Conservation (phyloP, 2,888 invertebrate genomes). For the Pimpla rufipes region DNA sequence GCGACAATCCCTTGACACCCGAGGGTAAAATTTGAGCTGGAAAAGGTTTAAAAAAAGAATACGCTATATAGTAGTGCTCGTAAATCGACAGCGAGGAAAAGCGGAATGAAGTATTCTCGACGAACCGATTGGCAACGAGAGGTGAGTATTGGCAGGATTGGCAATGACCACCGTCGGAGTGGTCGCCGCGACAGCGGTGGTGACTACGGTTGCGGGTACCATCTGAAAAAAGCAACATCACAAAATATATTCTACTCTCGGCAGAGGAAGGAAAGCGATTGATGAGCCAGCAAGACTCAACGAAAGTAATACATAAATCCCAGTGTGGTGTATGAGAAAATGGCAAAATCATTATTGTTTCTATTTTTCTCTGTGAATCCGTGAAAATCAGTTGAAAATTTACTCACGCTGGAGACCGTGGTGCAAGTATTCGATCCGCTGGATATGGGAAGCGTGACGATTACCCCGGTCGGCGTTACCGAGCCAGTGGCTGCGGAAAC, state of each 20-base stretch:
- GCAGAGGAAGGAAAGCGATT: too few relatives aligned
- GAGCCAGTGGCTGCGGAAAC: slow-evolving; percentile 89
- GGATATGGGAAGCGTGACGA: slow-evolving; percentile 89
- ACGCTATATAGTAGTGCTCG: slow-evolving; percentile 5
- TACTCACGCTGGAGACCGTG: slow-evolving; percentile 84
- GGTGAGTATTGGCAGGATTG: slow-evolving; percentile 85
- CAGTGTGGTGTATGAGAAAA: too few relatives aligned
- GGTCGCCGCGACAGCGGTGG: slow-evolving; percentile 82
- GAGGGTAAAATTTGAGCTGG: slow-evolving; percentile 84
- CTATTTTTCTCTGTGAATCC: neutral
- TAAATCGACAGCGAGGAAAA: neutral
- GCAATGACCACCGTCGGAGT: slow-evolving; percentile 84
- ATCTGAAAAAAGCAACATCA: slow-evolving; percentile 77
- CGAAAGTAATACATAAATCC: too few relatives aligned
- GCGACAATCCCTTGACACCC: slow-evolving; percentile 82
- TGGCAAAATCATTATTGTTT: too few relatives aligned
- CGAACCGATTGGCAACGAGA: slow-evolving; percentile 84
- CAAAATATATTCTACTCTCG: neutral
- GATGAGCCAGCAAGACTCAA: too few relatives aligned
- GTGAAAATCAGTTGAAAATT: slow-evolving; percentile 1
- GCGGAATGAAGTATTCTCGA: slow-evolving; percentile 9
- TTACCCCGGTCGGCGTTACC: slow-evolving; percentile 87
- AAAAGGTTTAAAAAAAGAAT: neutral
- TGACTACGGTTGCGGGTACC: slow-evolving; percentile 83
- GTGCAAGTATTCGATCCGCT: slow-evolving; percentile 84